These are phyloP conservation scores for Sitophilus oryzae DNA, from an alignment of 1,140 invertebrate species.

Conservation along the genomic window DNA sequence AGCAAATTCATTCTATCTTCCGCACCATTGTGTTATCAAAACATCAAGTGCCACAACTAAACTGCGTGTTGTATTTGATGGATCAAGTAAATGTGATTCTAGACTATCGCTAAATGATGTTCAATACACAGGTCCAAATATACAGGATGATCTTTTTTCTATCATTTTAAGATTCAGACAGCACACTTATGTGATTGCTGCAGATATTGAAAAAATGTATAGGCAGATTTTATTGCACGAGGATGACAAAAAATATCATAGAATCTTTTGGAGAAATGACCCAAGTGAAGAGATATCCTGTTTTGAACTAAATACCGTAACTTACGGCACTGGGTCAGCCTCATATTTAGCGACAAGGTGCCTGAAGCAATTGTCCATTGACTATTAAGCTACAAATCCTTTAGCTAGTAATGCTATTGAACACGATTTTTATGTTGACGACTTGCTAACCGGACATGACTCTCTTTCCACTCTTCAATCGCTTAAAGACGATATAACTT, in stretches of 20 bases:
- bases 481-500: too few relatives aligned
- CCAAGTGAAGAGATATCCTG: not conserved
- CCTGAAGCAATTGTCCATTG: not conserved
- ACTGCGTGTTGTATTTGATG: conserved; percentile 1
- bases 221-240: not conserved
- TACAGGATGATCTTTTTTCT: not conserved
- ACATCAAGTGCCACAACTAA: not conserved
- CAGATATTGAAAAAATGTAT: too few relatives aligned
- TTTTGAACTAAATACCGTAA: not conserved
- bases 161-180: too few relatives aligned
- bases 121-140: not conserved
- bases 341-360: not conserved
- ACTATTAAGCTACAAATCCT: too few relatives aligned
- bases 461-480: too few relatives aligned
- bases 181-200: not conserved
- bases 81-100: not conserved
- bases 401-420: too few relatives aligned
- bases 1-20: too few relatives aligned
- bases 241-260: too few relatives aligned
- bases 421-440: not conserved
- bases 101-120: not conserved
- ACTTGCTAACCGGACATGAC: too few relatives aligned
- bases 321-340: not conserved
- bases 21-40: too few relatives aligned
- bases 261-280: not conserved